A percentile compares a stretch with the other conserved stretches of the same genome.
phyloP scores from a whole-genome alignment of 1,140 invertebrate genomes.

The Wiebesia pumilae region DNA sequence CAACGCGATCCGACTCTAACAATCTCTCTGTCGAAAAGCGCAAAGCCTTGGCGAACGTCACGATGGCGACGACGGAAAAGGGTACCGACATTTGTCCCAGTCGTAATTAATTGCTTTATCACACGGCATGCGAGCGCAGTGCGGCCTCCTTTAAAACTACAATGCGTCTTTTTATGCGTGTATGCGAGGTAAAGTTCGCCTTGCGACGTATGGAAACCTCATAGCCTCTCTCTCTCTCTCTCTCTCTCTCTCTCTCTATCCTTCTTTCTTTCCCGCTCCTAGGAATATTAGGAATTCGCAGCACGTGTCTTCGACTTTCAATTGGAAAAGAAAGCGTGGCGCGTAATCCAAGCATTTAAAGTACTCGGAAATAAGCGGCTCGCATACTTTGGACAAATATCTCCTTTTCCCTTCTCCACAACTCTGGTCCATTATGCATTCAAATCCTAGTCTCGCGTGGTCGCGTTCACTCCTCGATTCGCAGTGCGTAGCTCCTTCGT shows the following conservation, averaged over 20 bases:
- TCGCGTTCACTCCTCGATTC: constrained; percentile 19
- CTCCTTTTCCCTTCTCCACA: no score
- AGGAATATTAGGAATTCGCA: constrained; percentile 26
- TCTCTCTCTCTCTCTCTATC: not conserved
- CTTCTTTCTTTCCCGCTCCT: not conserved
- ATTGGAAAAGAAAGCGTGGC: constrained; percentile 11
- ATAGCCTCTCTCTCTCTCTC: not conserved
- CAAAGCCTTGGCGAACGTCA: not conserved
- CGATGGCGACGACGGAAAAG: not conserved
- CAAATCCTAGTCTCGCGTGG: constrained; percentile 34
- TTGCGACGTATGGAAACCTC: no score
- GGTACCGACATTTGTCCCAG: not conserved
- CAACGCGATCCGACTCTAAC: not conserved
- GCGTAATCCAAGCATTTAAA: constrained; percentile 52
- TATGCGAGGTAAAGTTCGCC: no score
- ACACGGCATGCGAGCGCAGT: not conserved
- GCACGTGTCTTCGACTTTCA: constrained; percentile 25
- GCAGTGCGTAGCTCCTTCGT: constrained; percentile 27
- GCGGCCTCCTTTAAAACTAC: constrained; percentile 5
- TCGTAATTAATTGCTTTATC: constrained; percentile 47
- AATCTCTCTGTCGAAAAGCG: no score
- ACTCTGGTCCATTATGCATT: constrained; percentile 35
- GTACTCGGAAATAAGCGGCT: constrained; percentile 43
- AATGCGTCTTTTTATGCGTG: constrained; percentile 9
- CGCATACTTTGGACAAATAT: constrained; percentile 25